Percentiles rank a stretch among this genome's conserved stretches.
phyloP scores from a whole-genome alignment of 2,797 vertebrate species.

The Lates japonicus region DNA sequence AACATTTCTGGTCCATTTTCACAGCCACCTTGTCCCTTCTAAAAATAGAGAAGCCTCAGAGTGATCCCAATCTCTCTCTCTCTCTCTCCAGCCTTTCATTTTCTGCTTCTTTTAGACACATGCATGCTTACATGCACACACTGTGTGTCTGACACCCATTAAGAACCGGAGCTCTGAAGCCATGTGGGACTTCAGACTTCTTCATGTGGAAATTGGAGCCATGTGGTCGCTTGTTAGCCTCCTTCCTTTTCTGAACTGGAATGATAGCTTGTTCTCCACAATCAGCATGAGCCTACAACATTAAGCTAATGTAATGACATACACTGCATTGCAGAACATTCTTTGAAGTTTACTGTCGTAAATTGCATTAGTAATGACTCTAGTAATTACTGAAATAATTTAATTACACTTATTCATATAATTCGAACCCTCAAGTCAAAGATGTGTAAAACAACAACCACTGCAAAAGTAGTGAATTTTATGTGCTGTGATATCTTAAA shows the following conservation, averaged over 20 bases:
- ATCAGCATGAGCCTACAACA: conserved; percentile 23
- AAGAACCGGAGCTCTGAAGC: conserved; percentile 56
- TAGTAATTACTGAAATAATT: not conserved
- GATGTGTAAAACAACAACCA: not conserved
- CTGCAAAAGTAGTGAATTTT: not conserved
- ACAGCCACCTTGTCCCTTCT: not conserved
- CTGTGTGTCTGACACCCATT: conserved; percentile 64
- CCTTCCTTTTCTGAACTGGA: conserved; percentile 50
- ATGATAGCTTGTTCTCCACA: conserved; percentile 52
- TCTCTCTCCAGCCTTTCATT: conserved; percentile 25
- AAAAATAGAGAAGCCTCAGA: conserved; percentile 15
- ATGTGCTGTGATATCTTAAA: not conserved
- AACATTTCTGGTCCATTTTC: not conserved
- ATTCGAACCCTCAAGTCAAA: not conserved
- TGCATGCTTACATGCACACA: conserved; percentile 35
- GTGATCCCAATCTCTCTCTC: not conserved
- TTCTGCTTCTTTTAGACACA: conserved; percentile 33
- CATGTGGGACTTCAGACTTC: conserved; percentile 68
- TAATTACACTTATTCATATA: not conserved
- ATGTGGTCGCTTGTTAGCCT: conserved; percentile 70
- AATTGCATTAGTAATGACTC: conserved; percentile 12
- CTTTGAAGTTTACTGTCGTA: conserved; percentile 16
- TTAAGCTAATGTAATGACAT: conserved; percentile 35
- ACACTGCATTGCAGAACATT: conserved; percentile 10
- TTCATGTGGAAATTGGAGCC: conserved; percentile 74